Evolutionary conservation across 2,797 vertebrate genomes (phyloP), one percentile per base, ranked within the genome.

Genomic region (Muscicapa striata): DNA sequence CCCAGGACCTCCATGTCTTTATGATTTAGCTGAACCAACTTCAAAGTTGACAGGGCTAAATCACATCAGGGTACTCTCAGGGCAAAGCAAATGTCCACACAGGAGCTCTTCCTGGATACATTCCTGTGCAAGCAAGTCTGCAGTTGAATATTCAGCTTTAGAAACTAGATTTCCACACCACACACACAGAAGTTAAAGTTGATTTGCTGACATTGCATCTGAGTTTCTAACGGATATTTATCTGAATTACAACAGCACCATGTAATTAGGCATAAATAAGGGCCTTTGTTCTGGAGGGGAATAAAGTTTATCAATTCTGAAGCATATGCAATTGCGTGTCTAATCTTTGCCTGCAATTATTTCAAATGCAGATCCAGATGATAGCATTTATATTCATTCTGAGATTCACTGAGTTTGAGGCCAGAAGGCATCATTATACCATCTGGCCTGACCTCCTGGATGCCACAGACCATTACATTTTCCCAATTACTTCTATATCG

Each of bases 381-480:
- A 94, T 90, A 83, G 46, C 89, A 94, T 95, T 94, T 94, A 67
- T 91, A 96, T 88, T 91, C 94, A 95, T 90, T 94, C 94, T 21
- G 74, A 96, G 87, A 96, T 90, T 94, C 87, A 68, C 3, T 70
- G 95, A 88, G 77, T 84, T 74, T 84, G 74, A 93, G 93, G 72
- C 95, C 94, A 94, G 94, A 96, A 96, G 93, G 91, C 57, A 94
- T 96, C 95, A 94, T 95, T 96, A 84, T 81, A 77, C 95, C 96
- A 97, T 96, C 95, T 96, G 95, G 95, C 57, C 94, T 95, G 93
- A 97, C 95, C 94, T 96, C 74, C 91, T 95, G 93, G 85, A 95
- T 95, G 92, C 90, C 89, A 94, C 87, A 93, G 93, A 83, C 94
- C 95, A 96, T 95, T 97, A 80, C 80, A 77, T 94, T 95, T 97